phyloP scores from a whole-genome alignment of 2,888 invertebrate genomes.

The Torymus tubicola region DNA sequence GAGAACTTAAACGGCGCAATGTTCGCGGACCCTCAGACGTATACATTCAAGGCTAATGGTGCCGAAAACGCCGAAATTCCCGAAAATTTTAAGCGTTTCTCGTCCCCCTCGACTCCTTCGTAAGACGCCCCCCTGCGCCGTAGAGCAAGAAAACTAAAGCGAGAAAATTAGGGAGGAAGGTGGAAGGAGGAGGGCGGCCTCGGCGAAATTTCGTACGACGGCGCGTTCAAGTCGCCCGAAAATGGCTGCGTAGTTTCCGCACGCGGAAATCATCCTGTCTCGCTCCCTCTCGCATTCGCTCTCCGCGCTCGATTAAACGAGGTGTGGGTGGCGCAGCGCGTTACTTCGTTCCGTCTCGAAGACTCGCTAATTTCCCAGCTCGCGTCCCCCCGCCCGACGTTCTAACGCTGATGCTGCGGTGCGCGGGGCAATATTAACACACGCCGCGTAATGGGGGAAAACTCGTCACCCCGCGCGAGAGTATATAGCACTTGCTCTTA shows the following conservation, averaged over 20 bases:
- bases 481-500: too few species aligned
- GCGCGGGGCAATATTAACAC: constrained; percentile 29
- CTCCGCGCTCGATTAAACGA: constrained; percentile 53
- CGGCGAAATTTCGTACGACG: constrained; percentile 21
- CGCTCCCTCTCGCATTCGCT: not conserved
- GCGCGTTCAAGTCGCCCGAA: constrained; percentile 43
- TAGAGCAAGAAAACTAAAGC: constrained; percentile 38
- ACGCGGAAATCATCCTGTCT: constrained; percentile 25
- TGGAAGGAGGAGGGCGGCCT: not conserved
- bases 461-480: constrained; percentile 2
- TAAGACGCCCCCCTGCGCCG: constrained; percentile 19
- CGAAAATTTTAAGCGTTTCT: constrained; percentile 20
- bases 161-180: constrained; percentile 23
- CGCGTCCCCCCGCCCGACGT: not conserved
- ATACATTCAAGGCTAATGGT: constrained; percentile 9
- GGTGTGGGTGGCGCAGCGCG: constrained; percentile 13
- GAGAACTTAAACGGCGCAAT: not conserved
- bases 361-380: constrained; percentile 59
- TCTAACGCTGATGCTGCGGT: constrained; percentile 26
- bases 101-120: not conserved
- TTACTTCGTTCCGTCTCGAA: constrained; percentile 58
- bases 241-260: constrained; percentile 42
- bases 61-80: constrained; percentile 18
- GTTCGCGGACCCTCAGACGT: not conserved
- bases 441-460: not conserved